Evolutionary conservation across 2,888 invertebrate species (phyloP).

Genomic region (Calameuta pallipes): DNA sequence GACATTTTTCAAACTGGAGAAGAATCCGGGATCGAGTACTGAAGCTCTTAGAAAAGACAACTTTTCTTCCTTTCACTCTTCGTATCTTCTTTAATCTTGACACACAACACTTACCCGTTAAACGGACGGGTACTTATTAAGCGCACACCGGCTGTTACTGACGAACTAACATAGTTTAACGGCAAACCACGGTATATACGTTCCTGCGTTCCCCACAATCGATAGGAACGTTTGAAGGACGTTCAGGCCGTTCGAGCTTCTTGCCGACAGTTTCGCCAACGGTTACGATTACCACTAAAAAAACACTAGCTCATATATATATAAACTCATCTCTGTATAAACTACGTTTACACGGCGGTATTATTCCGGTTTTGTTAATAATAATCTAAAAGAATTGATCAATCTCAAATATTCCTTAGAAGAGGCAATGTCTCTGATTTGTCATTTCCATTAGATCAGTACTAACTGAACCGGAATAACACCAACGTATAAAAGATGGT

Average conservation of each 20-base stretch:
- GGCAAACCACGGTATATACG: slow-evolving; percentile 30
- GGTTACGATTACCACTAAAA: background rate
- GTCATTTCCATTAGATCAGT: no score
- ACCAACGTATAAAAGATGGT: no score
- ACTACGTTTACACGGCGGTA: no score
- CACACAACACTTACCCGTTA: background rate
- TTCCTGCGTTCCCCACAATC: slow-evolving; percentile 35
- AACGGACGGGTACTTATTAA: background rate
- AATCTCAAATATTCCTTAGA: no score
- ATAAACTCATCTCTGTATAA: no score
- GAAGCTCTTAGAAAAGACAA: background rate
- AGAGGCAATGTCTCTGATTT: no score
- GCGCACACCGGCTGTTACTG: slow-evolving; percentile 27
- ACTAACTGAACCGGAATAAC: no score
- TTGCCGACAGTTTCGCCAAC: background rate
- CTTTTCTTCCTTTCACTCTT: background rate
- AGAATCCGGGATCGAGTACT: background rate
- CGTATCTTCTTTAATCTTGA: background rate
- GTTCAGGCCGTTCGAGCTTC: slow-evolving; percentile 22
- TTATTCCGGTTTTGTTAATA: no score
- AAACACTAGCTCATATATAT: background rate
- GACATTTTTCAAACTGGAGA: slow-evolving; percentile 42
- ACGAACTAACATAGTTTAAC: slow-evolving; percentile 41
- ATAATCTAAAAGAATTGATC: no score
- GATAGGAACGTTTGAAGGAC: slow-evolving; percentile 53